phyloP scores from a whole-genome alignment of 2,113 vertebrate species.

The Anguilla rostrata region DNA sequence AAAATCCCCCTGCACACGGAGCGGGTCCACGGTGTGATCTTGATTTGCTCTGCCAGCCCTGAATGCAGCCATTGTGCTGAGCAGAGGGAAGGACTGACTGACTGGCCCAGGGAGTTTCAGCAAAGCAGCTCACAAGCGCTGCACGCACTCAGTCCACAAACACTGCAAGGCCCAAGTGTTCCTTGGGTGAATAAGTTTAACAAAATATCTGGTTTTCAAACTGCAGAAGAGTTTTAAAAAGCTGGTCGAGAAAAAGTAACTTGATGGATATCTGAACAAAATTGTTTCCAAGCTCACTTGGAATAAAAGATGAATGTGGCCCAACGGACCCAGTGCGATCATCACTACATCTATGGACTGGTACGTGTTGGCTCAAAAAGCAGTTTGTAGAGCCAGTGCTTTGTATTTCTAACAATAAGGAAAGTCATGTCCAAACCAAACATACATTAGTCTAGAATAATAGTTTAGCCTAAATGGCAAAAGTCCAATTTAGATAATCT shows the following conservation, averaged over 20 bases:
- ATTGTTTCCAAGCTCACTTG: not conserved
- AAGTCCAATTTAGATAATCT: not conserved
- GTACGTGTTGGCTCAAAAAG: not conserved
- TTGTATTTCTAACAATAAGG: not conserved
- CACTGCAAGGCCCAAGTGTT: not conserved
- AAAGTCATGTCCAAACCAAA: not conserved
- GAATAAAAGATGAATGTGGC: too few species aligned
- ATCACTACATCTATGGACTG: not conserved
- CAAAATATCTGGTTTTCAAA: not conserved
- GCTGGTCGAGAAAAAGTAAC: not conserved
- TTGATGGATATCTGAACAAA: not conserved
- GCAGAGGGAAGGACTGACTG: not conserved
- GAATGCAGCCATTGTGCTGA: conserved; percentile 2
- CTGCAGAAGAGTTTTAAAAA: not conserved
- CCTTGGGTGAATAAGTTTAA: not conserved
- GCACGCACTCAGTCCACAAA: not conserved
- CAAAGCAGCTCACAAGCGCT: not conserved
- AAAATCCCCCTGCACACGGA: not conserved
- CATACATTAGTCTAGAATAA: not conserved
- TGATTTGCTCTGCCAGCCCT: not conserved
- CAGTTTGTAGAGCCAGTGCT: not conserved
- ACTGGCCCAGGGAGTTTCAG: not conserved
- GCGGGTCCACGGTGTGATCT: conserved; percentile 4
- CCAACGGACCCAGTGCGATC: too few species aligned
- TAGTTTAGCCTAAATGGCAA: not conserved